These are phyloP conservation scores for Condylura cristata DNA, from an alignment of 2,113 vertebrate species.

Conservation along the genomic window DNA sequence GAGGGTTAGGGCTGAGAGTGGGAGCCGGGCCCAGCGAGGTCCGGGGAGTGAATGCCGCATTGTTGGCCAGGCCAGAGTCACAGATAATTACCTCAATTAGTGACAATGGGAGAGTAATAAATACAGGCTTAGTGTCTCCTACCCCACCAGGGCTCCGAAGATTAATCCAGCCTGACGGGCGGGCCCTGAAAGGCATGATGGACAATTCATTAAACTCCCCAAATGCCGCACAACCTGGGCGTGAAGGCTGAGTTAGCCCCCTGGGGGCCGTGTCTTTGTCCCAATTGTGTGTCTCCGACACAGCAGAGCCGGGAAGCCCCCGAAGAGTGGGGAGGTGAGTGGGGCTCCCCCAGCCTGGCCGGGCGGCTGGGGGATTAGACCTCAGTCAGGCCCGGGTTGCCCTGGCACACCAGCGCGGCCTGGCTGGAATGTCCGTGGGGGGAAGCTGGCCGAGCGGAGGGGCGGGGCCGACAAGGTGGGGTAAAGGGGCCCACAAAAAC, in stretches of 20 bases:
- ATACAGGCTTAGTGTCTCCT: constrained; percentile 99
- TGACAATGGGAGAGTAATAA: constrained; percentile 99
- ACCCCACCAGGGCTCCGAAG: constrained; percentile 98
- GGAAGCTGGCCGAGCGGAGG: constrained; percentile 83
- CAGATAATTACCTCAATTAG: constrained; percentile 99
- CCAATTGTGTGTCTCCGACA: constrained; percentile 88
- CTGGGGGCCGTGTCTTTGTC: constrained; percentile 95
- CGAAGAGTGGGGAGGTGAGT: constrained; percentile 96
- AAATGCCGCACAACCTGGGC: constrained; percentile 98
- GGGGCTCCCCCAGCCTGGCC: constrained; percentile 88
- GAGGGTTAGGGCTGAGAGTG: constrained; percentile 78
- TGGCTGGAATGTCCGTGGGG: constrained; percentile 92
- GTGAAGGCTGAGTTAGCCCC: constrained; percentile 99
- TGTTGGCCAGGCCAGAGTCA: constrained; percentile 98
- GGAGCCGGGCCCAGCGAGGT: constrained; percentile 82
- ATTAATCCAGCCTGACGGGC: constrained; percentile 94
- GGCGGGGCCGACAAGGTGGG: constrained; percentile 91
- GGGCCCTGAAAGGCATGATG: constrained; percentile 96
- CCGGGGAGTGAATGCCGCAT: constrained; percentile 90
- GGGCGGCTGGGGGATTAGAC: constrained; percentile 88
- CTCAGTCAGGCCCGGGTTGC: constrained; percentile 88
- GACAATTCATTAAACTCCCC: constrained; percentile 99
- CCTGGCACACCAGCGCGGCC: constrained; percentile 91
- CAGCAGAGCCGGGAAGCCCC: constrained; percentile 88
- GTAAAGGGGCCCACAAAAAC: constrained; percentile 92